Base-by-base conservation (phyloP, 2,113 vertebrate species). In the Rynchops niger region DNA sequence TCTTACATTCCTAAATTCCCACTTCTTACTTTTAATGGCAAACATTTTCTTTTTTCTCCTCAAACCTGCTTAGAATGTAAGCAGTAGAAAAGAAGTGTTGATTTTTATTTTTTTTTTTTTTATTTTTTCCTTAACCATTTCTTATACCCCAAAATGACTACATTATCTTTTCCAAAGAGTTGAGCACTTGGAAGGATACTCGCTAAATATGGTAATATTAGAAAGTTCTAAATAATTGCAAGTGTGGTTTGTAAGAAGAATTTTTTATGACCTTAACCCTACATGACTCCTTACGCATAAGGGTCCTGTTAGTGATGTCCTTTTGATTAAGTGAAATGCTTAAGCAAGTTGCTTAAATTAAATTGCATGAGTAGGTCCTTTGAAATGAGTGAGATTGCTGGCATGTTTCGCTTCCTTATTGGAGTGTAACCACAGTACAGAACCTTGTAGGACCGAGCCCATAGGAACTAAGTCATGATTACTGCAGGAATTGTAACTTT, bases 1-100 rank as follows among this genome's bases (percentile, higher is more conserved):
- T 79, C 77, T 88, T 95, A 53, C 53, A 58, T 95, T 88, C 42
- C 67, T 92, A 86, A 96, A 90, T 96, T 93, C 77, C 32, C 63
- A 67, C 59, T 81, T 96, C 69, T 89, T 91, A 47, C 59, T 95
- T 95, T 90, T 90, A 73, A 70, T 61, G 76, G 85, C 82, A 95
- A 91, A 87, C 61, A 58, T 76, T 93, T 91, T 87, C 29, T 34
- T 91, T 91, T 91, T 91, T 88, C 53, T 69, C 38, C 42, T 90
- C 32, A 82, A 90, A 88, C 49, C 53, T 81, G 47, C 69, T 69
- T 91, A 65, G 56, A 81, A 61, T 78, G 29, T 93, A 77, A 88
- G 27, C 65, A 84, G 17, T 89, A 52, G 40, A 69, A 83, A 42
- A 83, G 32, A 88, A 67, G 7, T 45, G 9, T 71, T 88, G 38